These are phyloP conservation scores for Alloscopus bannaensis DNA, from an alignment of 2,888 invertebrate genomes.

Conservation along the genomic window DNA sequence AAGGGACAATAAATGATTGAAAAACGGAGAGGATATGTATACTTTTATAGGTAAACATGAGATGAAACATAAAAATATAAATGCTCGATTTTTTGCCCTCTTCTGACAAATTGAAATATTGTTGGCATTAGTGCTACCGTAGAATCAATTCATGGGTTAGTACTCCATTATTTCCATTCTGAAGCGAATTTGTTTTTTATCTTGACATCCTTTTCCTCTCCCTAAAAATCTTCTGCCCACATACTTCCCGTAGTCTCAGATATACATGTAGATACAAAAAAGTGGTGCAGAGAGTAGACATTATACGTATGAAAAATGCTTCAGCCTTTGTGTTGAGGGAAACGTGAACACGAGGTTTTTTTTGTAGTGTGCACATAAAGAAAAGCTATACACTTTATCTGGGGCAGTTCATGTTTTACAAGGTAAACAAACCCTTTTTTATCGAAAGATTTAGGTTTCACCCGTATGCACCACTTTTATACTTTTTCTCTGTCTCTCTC, in stretches of 20 bases:
- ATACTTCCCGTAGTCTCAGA: too few species aligned
- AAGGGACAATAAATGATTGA: too few species aligned
- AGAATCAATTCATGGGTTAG: slow-evolving; percentile 15
- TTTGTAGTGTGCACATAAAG: background rate
- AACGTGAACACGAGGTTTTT: too few species aligned
- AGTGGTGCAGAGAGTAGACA: too few species aligned
- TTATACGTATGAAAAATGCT: too few species aligned
- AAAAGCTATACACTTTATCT: slow-evolving; percentile 8
- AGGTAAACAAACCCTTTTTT: slow-evolving; percentile 22
- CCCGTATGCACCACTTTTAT: slow-evolving; percentile 1
- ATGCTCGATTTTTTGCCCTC: too few species aligned
- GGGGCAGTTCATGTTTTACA: slow-evolving; percentile 5
- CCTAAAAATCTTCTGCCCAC: background rate
- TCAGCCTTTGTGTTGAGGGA: too few species aligned
- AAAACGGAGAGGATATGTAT: too few species aligned
- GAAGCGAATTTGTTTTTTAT: slow-evolving; percentile 5
- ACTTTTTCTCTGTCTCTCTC: background rate
- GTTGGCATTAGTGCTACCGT: slow-evolving; percentile 16
- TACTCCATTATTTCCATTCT: slow-evolving; percentile 18
- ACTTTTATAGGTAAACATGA: too few species aligned
- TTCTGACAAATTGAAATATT: slow-evolving; percentile 11
- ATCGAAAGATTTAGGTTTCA: slow-evolving; percentile 15
- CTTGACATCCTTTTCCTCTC: slow-evolving; percentile 13
- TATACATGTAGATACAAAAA: too few species aligned
- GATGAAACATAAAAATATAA: too few species aligned